Percentiles rank a stretch among this genome's conserved stretches.
Conservation (phyloP, 2,888 invertebrate genomes). For the Tinea semifulvella region DNA sequence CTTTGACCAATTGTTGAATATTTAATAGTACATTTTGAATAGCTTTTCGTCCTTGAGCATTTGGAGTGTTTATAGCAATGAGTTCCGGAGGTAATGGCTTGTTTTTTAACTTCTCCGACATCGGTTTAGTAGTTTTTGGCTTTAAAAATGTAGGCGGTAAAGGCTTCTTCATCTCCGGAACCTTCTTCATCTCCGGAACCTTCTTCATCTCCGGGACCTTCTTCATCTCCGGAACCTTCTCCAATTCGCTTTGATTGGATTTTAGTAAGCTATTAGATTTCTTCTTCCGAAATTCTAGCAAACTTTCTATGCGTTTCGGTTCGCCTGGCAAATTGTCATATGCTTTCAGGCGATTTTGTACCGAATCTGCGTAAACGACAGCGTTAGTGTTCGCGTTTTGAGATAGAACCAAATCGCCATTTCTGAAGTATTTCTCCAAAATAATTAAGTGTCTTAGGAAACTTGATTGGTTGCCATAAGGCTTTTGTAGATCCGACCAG, state of each 20-base stretch:
- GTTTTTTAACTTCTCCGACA: constrained; percentile 35
- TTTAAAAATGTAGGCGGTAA: constrained; percentile 36
- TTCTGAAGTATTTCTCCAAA: constrained; percentile 84
- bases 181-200: constrained; percentile 29
- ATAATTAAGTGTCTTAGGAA: constrained; percentile 83
- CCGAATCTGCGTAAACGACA: constrained; percentile 80
- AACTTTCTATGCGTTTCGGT: constrained; percentile 38
- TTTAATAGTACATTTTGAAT: constrained; percentile 58
- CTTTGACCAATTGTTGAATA: constrained; percentile 58
- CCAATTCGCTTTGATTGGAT: constrained; percentile 35
- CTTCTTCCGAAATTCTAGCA: constrained; percentile 50
- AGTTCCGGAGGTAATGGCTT: constrained; percentile 64
- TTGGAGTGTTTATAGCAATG: constrained; percentile 65
- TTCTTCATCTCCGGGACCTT: constrained; percentile 30
- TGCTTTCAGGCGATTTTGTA: constrained; percentile 79
- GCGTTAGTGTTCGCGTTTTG: constrained; percentile 79
- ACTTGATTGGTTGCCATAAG: constrained; percentile 88
- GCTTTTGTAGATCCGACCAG: constrained; percentile 85
- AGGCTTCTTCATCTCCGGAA: constrained; percentile 33
- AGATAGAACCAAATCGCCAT: constrained; percentile 79
- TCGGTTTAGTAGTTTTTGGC: constrained; percentile 29
- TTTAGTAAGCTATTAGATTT: constrained; percentile 51
- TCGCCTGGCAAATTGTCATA: constrained; percentile 71
- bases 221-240: constrained; percentile 29
- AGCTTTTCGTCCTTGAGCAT: constrained; percentile 48